Percentiles rank a stretch among this genome's conserved stretches.
These are phyloP conservation scores for Gambelia wislizenii DNA, from an alignment of 2,797 vertebrate species.

Conservation along the genomic window DNA sequence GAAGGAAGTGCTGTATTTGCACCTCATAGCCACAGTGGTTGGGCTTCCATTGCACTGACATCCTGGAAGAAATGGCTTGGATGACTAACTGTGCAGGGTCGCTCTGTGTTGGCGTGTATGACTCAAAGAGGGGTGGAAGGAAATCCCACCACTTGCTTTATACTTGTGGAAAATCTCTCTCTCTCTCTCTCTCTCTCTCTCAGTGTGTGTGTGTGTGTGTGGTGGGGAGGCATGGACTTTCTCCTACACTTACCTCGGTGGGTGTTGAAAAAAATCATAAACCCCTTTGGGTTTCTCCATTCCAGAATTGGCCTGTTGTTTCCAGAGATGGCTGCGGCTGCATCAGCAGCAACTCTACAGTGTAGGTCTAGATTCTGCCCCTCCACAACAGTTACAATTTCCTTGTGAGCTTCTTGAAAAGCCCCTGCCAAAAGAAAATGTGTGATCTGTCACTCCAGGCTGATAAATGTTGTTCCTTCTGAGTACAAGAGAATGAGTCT, in stretches of 20 bases:
- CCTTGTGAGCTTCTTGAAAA: slow-evolving; percentile 32
- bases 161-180: slow-evolving; percentile 2
- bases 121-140: slow-evolving; percentile 2
- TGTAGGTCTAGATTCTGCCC: slow-evolving; percentile 63
- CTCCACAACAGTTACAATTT: slow-evolving; percentile 62
- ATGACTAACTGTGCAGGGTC: neutral
- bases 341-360: slow-evolving; percentile 48
- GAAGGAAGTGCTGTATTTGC: slow-evolving; percentile 17
- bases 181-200: no score
- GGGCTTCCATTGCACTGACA: slow-evolving; percentile 64
- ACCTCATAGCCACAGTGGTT: slow-evolving; percentile 25
- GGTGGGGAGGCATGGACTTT: neutral
- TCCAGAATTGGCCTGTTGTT: neutral
- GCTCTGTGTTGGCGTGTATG: neutral
- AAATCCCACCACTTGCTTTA: slow-evolving; percentile 27
- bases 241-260: slow-evolving; percentile 71
- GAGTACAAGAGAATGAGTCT: neutral
- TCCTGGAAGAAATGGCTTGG: slow-evolving; percentile 51
- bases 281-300: slow-evolving; percentile 74
- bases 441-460: neutral
- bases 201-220: neutral
- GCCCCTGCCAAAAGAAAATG: slow-evolving; percentile 50
- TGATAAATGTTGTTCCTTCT: fast-evolving
- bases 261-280: slow-evolving; percentile 72
- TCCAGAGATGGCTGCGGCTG: no score